These are phyloP conservation scores for Arge pagana DNA, from an alignment of 2,888 invertebrate species.

Conservation along the genomic window DNA sequence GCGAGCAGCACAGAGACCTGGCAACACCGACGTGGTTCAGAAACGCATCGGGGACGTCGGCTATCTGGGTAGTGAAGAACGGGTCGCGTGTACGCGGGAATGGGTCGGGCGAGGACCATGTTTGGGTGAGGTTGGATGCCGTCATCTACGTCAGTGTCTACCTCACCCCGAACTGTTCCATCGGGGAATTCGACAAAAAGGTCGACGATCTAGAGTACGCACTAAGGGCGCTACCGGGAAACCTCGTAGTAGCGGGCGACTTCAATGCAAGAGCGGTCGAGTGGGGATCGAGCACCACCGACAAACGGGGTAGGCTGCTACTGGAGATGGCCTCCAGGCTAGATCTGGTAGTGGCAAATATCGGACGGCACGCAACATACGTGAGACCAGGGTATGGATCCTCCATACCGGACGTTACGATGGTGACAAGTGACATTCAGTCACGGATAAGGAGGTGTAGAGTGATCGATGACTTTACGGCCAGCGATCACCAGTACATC, in stretches of 20 bases:
- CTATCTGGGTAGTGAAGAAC: constrained; percentile 22
- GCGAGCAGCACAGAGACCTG: constrained; percentile 30
- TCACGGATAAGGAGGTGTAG: not conserved
- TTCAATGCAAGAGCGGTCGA: constrained; percentile 24
- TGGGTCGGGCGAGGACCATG: constrained; percentile 15
- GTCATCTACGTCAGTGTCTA: constrained; percentile 21
- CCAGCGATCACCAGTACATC: constrained; percentile 27
- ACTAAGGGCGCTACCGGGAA: not conserved
- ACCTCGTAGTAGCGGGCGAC: constrained; percentile 10
- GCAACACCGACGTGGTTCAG: constrained; percentile 18
- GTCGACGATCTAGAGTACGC: constrained; percentile 7
- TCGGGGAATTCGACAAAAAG: constrained; percentile 15
- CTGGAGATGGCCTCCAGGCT: constrained; percentile 24
- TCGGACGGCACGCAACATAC: not conserved
- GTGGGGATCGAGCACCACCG: constrained; percentile 14
- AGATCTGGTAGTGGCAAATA: constrained; percentile 21
- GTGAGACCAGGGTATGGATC: not conserved
- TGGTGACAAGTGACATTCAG: not conserved
- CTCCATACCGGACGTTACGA: not conserved
- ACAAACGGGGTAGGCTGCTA: constrained; percentile 19
- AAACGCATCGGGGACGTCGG: constrained; percentile 20
- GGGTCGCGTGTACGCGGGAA: not conserved
- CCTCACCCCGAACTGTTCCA: constrained; percentile 22
- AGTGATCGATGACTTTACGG: constrained; percentile 24
- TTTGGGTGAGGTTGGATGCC: constrained; percentile 17